Percentiles rank a stretch among this genome's conserved stretches.
Evolutionary conservation across 2,113 vertebrate genomes (phyloP).

Genomic region (Pygathrix nemaeus): DNA sequence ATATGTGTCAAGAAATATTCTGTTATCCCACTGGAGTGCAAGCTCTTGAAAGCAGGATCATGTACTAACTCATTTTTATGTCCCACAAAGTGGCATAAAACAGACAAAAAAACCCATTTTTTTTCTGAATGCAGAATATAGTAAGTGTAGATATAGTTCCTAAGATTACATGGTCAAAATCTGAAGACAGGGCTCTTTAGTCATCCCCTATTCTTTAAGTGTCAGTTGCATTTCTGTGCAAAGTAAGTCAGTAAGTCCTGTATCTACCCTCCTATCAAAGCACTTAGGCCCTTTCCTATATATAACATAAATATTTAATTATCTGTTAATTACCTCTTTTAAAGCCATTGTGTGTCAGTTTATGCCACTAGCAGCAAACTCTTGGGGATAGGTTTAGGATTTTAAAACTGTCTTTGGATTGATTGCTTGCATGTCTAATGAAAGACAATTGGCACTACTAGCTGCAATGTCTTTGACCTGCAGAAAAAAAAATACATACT

Average conservation of each 20-base stretch:
- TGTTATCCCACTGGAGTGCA: neutral
- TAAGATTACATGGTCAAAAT: neutral
- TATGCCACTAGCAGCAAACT: slow-evolving; percentile 55
- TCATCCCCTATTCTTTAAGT: neutral
- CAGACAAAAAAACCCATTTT: neutral
- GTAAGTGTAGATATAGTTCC: neutral
- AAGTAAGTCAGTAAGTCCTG: neutral
- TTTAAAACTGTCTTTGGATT: slow-evolving; percentile 60
- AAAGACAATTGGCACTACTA: slow-evolving; percentile 40
- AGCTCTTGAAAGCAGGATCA: neutral
- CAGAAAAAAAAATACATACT: neutral
- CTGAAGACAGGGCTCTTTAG: neutral
- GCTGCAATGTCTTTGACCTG: slow-evolving; percentile 8
- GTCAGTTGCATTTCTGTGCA: neutral
- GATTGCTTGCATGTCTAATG: slow-evolving; percentile 71
- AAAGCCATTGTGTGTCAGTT: slow-evolving; percentile 64
- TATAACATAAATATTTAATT: slow-evolving; percentile 75
- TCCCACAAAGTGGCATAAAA: neutral
- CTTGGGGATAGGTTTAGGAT: slow-evolving; percentile 1
- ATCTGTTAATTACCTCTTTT: slow-evolving; percentile 73
- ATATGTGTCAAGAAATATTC: neutral
- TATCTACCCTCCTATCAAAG: neutral
- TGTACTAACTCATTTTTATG: slow-evolving; percentile 9
- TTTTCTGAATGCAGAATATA: neutral
- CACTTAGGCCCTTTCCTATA: slow-evolving; percentile 50